Percentiles rank a stretch among this genome's conserved stretches.
These are phyloP conservation scores for Ctenosaura bakeri DNA, from an alignment of 2,797 vertebrate genomes.

Conservation along the genomic window DNA sequence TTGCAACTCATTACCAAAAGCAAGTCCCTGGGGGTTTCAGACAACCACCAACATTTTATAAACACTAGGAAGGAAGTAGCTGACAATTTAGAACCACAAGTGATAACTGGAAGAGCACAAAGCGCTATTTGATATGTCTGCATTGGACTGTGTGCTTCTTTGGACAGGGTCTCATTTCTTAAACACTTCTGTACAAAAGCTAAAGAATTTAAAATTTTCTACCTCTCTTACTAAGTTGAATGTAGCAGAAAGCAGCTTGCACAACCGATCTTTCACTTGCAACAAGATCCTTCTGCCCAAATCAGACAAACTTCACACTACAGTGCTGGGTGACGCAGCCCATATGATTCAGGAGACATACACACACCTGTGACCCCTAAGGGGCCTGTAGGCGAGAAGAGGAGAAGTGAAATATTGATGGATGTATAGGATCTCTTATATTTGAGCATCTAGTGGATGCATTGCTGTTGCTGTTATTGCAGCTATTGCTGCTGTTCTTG, in stretches of 20 bases:
- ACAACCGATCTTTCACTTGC: neutral
- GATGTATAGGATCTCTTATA: neutral
- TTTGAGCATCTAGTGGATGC: neutral
- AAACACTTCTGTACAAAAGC: constrained; percentile 22
- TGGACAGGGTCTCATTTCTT: constrained; percentile 38
- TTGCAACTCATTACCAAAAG: constrained; percentile 80
- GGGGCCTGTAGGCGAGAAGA: neutral
- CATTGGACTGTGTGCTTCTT: neutral
- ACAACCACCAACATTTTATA: constrained; percentile 69
- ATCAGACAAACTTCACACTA: neutral
- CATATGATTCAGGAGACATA: neutral
- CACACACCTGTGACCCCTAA: too few relatives aligned
- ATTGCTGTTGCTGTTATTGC: neutral
- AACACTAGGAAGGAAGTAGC: constrained; percentile 70
- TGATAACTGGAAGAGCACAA: constrained; percentile 52
- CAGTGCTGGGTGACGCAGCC: neutral
- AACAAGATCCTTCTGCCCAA: neutral
- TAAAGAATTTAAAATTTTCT: constrained; percentile 34
- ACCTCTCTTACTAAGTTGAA: neutral
- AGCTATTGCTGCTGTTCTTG: neutral
- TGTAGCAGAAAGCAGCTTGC: neutral
- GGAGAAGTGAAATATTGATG: neutral
- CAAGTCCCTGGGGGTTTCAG: constrained; percentile 66
- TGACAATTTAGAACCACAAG: constrained; percentile 55
- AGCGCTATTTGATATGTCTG: constrained; percentile 32